Percentiles rank a stretch among this genome's conserved stretches.
Evolutionary conservation across 2,797 vertebrate genomes (phyloP).

Genomic region (Cuculus canorus): DNA sequence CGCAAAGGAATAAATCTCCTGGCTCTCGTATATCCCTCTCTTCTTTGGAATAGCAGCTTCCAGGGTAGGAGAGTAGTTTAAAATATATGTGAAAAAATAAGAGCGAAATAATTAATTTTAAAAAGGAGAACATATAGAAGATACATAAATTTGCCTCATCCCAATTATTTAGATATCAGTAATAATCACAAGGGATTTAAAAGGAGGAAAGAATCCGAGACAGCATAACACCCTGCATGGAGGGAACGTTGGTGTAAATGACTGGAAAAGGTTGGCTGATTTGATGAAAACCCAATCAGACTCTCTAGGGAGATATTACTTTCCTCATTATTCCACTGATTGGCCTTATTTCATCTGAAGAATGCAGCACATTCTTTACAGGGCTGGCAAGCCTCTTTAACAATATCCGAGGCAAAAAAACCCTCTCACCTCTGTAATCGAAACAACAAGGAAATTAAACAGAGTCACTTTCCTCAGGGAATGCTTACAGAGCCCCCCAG

Average conservation of each 20-base stretch:
- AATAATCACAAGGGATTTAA: conserved; percentile 75
- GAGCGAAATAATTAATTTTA: conserved; percentile 46
- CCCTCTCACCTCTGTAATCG: conserved; percentile 78
- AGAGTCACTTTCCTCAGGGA: conserved; percentile 66
- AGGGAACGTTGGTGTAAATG: conserved; percentile 77
- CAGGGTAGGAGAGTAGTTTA: background rate
- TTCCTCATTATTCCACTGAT: conserved; percentile 92
- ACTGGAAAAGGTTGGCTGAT: conserved; percentile 87
- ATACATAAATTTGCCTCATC: conserved; percentile 58
- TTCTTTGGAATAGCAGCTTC: conserved; percentile 33
- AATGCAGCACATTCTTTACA: conserved; percentile 80
- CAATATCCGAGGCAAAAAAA: conserved; percentile 77
- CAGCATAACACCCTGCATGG: conserved; percentile 70
- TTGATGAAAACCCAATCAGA: conserved; percentile 88
- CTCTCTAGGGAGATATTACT: conserved; percentile 90
- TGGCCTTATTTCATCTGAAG: conserved; percentile 90
- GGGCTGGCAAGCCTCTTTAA: conserved; percentile 80
- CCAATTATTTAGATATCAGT: conserved; percentile 78
- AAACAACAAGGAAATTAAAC: conserved; percentile 80
- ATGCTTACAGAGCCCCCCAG: conserved; percentile 22
- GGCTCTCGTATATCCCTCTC: background rate
- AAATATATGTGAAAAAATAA: conserved; percentile 37
- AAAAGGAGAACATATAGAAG: conserved; percentile 30
- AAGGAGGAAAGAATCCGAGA: conserved; percentile 69
- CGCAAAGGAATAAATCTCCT: conserved; percentile 59